Evolutionary conservation across 1,140 invertebrate genomes (phyloP).

Genomic region (Doryteuthis pealeii): DNA sequence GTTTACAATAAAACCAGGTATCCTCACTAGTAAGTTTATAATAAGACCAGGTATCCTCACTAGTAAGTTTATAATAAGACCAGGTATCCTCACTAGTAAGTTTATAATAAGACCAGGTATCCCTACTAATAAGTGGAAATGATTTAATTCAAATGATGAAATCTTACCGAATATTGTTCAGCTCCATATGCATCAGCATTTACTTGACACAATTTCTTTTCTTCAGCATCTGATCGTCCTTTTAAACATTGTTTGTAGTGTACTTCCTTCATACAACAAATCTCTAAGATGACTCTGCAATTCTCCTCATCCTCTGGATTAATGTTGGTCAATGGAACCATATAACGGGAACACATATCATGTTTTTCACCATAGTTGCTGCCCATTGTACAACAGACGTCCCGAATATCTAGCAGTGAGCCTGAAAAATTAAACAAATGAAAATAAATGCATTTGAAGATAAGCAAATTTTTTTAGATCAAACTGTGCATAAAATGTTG

Average conservation of each 20-base stretch:
- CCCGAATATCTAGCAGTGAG: conserved; percentile 23
- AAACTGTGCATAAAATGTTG: too few species aligned
- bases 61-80: too few species aligned
- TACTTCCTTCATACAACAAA: conserved; percentile 55
- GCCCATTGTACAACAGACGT: conserved; percentile 38
- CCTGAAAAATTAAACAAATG: conserved; percentile 20
- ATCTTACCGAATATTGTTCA: conserved; percentile 47
- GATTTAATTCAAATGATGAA: too few species aligned
- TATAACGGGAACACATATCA: conserved; percentile 38
- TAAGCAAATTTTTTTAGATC: too few species aligned
- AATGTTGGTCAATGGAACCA: conserved; percentile 27
- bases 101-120: too few species aligned
- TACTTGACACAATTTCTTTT: conserved; percentile 41
- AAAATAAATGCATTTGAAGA: too few species aligned
- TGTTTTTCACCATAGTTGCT: conserved; percentile 35
- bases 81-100: too few species aligned
- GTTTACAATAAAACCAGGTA: too few species aligned
- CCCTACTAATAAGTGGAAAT: too few species aligned
- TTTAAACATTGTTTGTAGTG: conserved; percentile 43
- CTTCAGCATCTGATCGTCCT: conserved; percentile 44
- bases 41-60: too few species aligned
- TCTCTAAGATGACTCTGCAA: conserved; percentile 42
- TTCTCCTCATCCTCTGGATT: conserved; percentile 23
- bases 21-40: too few species aligned
- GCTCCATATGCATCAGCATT: conserved; percentile 40